A percentile compares a stretch with the other conserved stretches of the same genome.
These are phyloP conservation scores for Goniozus legneri DNA, from an alignment of 1,140 invertebrate species.

Conservation along the genomic window DNA sequence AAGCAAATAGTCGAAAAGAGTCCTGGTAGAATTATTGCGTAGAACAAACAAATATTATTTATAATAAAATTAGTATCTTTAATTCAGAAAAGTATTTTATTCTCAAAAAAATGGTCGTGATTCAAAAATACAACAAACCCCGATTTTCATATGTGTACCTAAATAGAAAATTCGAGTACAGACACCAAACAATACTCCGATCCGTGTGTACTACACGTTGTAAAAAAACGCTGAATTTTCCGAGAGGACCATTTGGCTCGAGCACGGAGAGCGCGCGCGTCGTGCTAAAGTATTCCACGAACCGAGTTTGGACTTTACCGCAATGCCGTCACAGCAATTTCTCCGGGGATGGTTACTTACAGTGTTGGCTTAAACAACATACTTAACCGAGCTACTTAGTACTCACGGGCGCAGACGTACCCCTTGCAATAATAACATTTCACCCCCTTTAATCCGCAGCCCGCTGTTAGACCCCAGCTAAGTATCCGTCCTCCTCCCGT, in stretches of 20 bases:
- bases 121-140: too few species aligned
- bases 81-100: too few species aligned
- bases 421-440: constrained; percentile 56
- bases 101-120: too few species aligned
- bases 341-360: constrained; percentile 49
- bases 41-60: too few species aligned
- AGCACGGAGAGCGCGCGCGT: constrained; percentile 23
- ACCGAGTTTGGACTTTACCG: constrained; percentile 22
- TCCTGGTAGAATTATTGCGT: too few species aligned
- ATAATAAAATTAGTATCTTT: too few species aligned
- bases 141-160: too few species aligned
- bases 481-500: constrained; percentile 26
- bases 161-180: too few species aligned
- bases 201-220: not conserved
- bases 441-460: constrained; percentile 50
- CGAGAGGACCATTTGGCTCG: constrained; percentile 33
- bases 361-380: constrained; percentile 55
- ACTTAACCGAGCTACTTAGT: constrained; percentile 54
- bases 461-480: constrained; percentile 37
- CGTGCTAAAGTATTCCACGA: constrained; percentile 34
- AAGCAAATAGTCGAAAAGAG: too few species aligned
- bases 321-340: constrained; percentile 38
- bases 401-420: constrained; percentile 40
- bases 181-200: too few species aligned
- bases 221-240: not conserved